Evolutionary conservation across 64 coral and sea anemone species (phyloP), one percentile per base, ranked within the genome.

Genomic region (Dendrophyllia cribrosa): DNA sequence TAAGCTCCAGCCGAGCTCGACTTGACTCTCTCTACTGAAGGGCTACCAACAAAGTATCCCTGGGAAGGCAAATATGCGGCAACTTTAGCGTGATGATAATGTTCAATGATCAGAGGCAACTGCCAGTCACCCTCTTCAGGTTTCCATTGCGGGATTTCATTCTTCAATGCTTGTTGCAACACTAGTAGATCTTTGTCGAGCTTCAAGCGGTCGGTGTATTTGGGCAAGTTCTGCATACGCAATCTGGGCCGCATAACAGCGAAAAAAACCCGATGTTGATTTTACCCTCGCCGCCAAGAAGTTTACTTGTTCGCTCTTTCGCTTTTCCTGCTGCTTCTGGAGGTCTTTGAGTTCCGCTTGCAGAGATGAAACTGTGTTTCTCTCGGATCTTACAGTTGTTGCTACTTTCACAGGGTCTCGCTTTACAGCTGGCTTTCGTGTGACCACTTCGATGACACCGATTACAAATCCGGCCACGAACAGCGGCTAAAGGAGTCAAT

Each of bases 341-440:
- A 76, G 74, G 7, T 24, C n/a, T 76, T 76, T 76, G 23, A 76
- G 44, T 76, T 76, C 74, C 5, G 22, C 74, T 76, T 76, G 74
- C 74, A 76, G 16, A 8, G 74, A 76, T 25, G 74, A 25, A 14
- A 76, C 43, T 43, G 24, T 24, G 43, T 47, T 76, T 76, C 5
- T 76, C 74, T 43, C 74, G 74, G 21, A 76, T 76, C 44, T 76
- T 76, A 25, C 74, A 76, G 43, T 16, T 43, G 44, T 46, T 76
- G 15, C 23, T 16, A 16, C 74, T 76, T 6, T 24, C 15, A 46
- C 74, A 76, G 3, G 74, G 74, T 47, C 43, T 24, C 6, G 74
- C 3, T 76, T 76, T 76, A 76, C 74, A 76, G 46, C 9, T 76
- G 24, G 74, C n/a, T n/a, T n/a, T n/a, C n/a, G n/a, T n/a, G n/a